A percentile compares a stretch with the other conserved stretches of the same genome.
Evolutionary conservation across 2,888 invertebrate species (phyloP).

Genomic region (Autographa gamma): DNA sequence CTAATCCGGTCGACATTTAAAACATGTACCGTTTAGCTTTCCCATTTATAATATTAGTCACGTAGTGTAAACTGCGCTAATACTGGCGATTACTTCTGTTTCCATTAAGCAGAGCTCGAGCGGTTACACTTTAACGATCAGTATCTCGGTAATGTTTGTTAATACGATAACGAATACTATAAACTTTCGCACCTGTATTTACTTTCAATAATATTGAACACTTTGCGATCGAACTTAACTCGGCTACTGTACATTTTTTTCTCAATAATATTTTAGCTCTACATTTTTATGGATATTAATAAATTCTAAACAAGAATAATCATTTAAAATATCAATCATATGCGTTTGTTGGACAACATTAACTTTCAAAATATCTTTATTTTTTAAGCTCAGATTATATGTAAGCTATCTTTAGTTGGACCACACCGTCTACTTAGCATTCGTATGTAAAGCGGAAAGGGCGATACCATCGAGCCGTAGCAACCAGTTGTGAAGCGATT

Average conservation of each 20-base stretch:
- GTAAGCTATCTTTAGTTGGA: not conserved
- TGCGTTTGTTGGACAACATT: not conserved
- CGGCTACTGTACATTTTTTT: not conserved
- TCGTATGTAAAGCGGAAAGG: slow-evolving; percentile 34
- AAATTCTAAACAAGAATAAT: not conserved
- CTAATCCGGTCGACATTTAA: slow-evolving; percentile 2
- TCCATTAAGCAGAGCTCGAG: slow-evolving; percentile 1
- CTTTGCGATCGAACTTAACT: not conserved
- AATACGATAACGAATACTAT: not conserved
- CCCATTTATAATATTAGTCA: slow-evolving; percentile 8
- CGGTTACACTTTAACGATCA: slow-evolving; percentile 8
- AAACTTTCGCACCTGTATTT: not conserved
- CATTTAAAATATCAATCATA: not conserved
- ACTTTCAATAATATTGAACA: not conserved
- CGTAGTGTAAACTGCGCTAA: slow-evolving; percentile 2
- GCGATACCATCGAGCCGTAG: slow-evolving; percentile 17
- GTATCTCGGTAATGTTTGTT: slow-evolving; percentile 4
- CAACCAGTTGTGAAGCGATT: slow-evolving; percentile 46
- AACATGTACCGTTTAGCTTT: slow-evolving; percentile 3
- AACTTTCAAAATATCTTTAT: not conserved
- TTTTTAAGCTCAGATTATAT: not conserved
- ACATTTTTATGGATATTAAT: not conserved
- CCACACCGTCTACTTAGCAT: slow-evolving; percentile 30
- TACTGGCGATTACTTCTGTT: slow-evolving; percentile 1
- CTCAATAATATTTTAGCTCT: not conserved